Percentiles rank a stretch among this genome's conserved stretches.
Conservation (phyloP, 2,797 vertebrate species). For the Falco naumanni region DNA sequence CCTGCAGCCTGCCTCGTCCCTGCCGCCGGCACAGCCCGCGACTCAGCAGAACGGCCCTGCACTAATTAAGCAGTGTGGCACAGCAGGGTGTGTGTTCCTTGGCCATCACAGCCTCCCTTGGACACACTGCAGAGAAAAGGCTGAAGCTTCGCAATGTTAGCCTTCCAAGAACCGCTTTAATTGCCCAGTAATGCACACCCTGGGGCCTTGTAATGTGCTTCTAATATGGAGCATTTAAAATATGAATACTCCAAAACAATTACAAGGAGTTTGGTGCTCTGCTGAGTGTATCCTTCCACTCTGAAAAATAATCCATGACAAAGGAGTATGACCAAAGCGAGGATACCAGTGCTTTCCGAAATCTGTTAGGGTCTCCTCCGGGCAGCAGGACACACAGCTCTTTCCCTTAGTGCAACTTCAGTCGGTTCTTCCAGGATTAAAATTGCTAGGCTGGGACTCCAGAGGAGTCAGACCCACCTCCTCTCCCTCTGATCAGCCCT, state of each 20-base stretch:
- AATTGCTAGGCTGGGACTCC: background rate
- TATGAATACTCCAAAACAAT: slow-evolving; percentile 49
- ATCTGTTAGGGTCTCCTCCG: background rate
- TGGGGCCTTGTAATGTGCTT: slow-evolving; percentile 65
- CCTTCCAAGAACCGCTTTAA: slow-evolving; percentile 58
- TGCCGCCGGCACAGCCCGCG: background rate
- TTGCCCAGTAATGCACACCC: slow-evolving; percentile 68
- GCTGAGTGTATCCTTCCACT: slow-evolving; percentile 16
- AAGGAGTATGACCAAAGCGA: background rate
- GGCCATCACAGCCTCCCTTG: slow-evolving; percentile 29
- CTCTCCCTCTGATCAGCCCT: background rate
- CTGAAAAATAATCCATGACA: background rate
- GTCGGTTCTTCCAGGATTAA: background rate
- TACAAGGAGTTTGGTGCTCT: slow-evolving; percentile 36
- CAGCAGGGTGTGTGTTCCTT: slow-evolving; percentile 30
- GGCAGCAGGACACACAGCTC: background rate
- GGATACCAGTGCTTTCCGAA: background rate
- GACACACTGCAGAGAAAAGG: slow-evolving; percentile 35
- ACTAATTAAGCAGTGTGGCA: background rate
- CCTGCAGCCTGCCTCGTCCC: background rate
- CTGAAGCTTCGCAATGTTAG: slow-evolving; percentile 19
- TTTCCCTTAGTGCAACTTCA: background rate
- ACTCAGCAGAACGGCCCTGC: background rate
- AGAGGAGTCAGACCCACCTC: background rate
- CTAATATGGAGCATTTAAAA: slow-evolving; percentile 62